Base-by-base conservation (phyloP, 2,113 vertebrate species). In the Mesitornis unicolor region DNA sequence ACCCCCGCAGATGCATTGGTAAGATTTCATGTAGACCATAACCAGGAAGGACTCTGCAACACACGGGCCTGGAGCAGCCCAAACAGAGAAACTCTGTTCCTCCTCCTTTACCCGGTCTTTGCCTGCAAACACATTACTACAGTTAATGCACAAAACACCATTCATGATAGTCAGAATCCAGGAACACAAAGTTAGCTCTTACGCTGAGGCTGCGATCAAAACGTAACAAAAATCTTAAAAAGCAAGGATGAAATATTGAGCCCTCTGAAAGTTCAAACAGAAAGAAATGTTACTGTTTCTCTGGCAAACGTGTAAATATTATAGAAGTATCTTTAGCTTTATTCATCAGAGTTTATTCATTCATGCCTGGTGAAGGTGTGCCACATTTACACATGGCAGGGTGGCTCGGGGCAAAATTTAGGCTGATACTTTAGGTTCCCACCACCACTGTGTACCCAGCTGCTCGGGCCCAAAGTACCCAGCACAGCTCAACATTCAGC, bases 81-180 rank as follows among this genome's bases (percentile, higher is more conserved):
- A 53, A 31, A 92, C 92, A 89, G 92, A 91, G 92, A 33, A 93
- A 84, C 51, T 89, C 85, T 95, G 92, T 54, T 91, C 57, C 80
- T 92, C 51, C 65, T 71, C 67, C 61, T 86, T 40, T 71, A 61
- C 83, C 33, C 75, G 65, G 47, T 3, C 64, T 42, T 43, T 61
- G 77, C 90, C 69, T 64, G 60, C 84, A 70, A 87, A 87, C 77
- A 91, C 90, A 84, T 65, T 84, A 26, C 73, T 29, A 47, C 81
- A 70, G 54, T 61, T 48, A 48, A 20, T 50, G 67, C 87, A 94
- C 45, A 87, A 61, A 77, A 51, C 84, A 74, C 64, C 64, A 78
- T 77, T 91, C 81, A 70, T 35, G 26, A 29, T 11, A n/a, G 68
- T 64, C 81, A 43, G 68, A 68, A 40, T 7, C 47, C n/a, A 56